Base-by-base conservation (phyloP, 2,888 invertebrate species). In the Drosophila affinis region DNA sequence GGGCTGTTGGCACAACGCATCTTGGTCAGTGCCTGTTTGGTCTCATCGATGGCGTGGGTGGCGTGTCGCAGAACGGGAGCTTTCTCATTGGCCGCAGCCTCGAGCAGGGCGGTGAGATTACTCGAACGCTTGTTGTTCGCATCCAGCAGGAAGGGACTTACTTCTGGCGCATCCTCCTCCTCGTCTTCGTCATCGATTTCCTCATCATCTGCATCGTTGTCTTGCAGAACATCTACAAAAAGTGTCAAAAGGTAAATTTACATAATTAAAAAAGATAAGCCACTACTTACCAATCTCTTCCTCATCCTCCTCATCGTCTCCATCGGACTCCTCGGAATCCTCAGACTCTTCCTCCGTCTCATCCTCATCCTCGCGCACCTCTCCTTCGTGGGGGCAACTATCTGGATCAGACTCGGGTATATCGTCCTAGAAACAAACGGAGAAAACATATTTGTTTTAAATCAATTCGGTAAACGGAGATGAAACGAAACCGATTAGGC, bases 31-130 rank as follows among this genome's bases (percentile, higher is more conserved):
- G 98, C 98, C 87, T 98, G 98, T 76, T 98, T 98, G 68, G 98
- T 98, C 93, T 98, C 98, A 94, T 98, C 98, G 90, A 99, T 95
- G 79, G 98, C 98, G 93, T 98, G 97, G 89, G 98, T 92, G 65
- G 92, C 92, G 82, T 91, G 92, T 52, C 92, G 90, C 68, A 92
- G 81, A 56, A 92, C 92, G 29, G 92, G 92, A 24, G 92, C 90
- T 81, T 92, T 92, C 73, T 92, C 92, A 73, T 91, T 91, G 24
- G 91, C 92, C 91, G 98, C 98, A 90, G 98, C 98, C 94, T 98
- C 98, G 78, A 98, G 94, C 80, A 99, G 94, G 78, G 98, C 98
- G 93, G 98, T 98, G 72, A 99, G 94, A 85, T 98, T 91, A 58
- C 90, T 89, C 70, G 89, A 88, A 57, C 91, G 91, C 77, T 92